Evolutionary conservation across 1,140 invertebrate genomes (phyloP), one percentile per base, ranked within the genome.

Genomic region (Forficula auricularia): DNA sequence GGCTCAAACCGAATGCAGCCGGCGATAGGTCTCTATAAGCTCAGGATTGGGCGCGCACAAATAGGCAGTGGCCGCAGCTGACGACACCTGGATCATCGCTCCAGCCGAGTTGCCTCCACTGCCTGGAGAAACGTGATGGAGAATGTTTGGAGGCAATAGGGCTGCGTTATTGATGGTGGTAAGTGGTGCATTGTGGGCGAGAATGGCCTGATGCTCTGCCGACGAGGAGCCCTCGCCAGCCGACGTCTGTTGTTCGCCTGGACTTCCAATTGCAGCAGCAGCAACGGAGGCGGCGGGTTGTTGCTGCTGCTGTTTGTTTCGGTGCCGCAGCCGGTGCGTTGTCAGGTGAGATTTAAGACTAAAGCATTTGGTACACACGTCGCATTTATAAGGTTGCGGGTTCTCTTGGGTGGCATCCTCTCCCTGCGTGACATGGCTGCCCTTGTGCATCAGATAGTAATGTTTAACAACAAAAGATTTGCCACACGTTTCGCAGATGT

Each of bases 391-490:
- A 6, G 66, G 67, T 14, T 64, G 48, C 0, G 62, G 57, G 47
- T 63, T 61, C 10, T 54, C 48, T 19, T n/a, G 16, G 7, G 3
- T 14, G 34, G 4, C 13, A 19, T 36, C 34, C 8, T 33, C 41
- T 3, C 50, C 50, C 3, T 55, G 47, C 2, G 58, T 53, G 14
- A 58, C 58, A 46, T 70, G 67, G 9, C 58, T 66, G 2, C 60
- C 60, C 27, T 64, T 46, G 55, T 79, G 76, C 56, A 75, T 71
- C 37, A 73, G 53, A 49, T 73, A 78, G 50, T 77, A 76, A 52
- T 73, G 68, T 53, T 77, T 77, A 15, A 76, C 71, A 12, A 74
- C 68, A 52, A 84, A 84, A 3, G 73, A 73, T 42, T 77, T 79
- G 38, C 79, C 77, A 53, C 78, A 74, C 33, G 73, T 67, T 40